phyloP scores from a whole-genome alignment of 1,140 invertebrate species.

The Drosophila sproati region DNA sequence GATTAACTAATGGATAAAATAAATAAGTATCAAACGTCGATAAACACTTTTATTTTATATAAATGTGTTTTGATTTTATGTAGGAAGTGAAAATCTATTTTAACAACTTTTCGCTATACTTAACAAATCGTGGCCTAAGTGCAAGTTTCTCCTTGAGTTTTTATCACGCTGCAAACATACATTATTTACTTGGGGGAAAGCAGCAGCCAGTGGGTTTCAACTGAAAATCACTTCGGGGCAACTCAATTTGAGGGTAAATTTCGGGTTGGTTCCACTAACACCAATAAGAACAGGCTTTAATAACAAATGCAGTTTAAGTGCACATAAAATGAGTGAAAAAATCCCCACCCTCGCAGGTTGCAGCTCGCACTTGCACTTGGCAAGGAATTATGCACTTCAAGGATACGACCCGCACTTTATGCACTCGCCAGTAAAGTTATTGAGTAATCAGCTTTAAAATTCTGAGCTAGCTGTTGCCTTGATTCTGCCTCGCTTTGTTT shows the following conservation, averaged over 20 bases:
- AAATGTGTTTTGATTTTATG: not conserved
- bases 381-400: slow-evolving; percentile 72
- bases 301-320: slow-evolving; percentile 80
- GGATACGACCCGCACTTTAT: slow-evolving; percentile 74
- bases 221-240: slow-evolving; percentile 63
- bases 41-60: not conserved
- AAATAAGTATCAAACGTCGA: slow-evolving; percentile 15
- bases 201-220: slow-evolving; percentile 2
- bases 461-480: slow-evolving; percentile 42
- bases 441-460: slow-evolving; percentile 82
- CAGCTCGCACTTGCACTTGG: slow-evolving; percentile 16
- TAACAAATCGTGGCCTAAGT: slow-evolving; percentile 35
- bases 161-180: slow-evolving; percentile 67
- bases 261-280: slow-evolving; percentile 57
- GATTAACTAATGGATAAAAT: slow-evolving; percentile 40
- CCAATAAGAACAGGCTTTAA: slow-evolving; percentile 66
- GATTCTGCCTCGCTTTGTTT: slow-evolving; percentile 49
- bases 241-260: slow-evolving; percentile 80
- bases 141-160: not conserved
- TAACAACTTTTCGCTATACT: not conserved
- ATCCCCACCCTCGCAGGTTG: not conserved
- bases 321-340: slow-evolving; percentile 72
- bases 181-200: slow-evolving; percentile 68
- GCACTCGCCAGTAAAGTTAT: slow-evolving; percentile 76
- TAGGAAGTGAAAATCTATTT: not conserved